A percentile compares a stretch with the other conserved stretches of the same genome.
Conservation (phyloP, 2,113 vertebrate species). For the Cephalopholis sonnerati region DNA sequence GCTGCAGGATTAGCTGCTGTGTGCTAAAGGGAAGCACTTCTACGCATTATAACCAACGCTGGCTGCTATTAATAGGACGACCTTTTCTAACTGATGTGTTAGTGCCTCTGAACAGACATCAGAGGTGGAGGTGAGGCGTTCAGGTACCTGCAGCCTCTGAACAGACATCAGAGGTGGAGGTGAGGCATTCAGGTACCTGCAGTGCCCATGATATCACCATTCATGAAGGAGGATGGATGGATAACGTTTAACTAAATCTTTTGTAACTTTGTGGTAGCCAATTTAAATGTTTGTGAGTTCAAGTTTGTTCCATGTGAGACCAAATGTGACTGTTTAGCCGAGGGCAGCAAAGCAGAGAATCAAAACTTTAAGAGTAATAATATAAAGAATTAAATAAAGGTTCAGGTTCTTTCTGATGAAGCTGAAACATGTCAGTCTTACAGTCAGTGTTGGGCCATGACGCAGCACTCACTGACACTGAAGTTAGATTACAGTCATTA, state of each 20-base stretch:
- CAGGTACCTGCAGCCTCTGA: conserved; percentile 19
- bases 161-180: conserved; percentile 36
- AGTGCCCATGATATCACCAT: too few relatives aligned
- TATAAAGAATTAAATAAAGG: too few relatives aligned
- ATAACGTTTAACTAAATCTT: neutral
- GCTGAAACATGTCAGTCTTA: too few relatives aligned
- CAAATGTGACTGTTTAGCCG: neutral
- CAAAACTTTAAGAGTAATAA: too few relatives aligned
- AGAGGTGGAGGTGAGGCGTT: conserved; percentile 43
- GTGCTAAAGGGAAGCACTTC: conserved; percentile 68
- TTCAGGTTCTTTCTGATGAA: too few relatives aligned
- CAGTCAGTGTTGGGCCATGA: neutral
- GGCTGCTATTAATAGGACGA: conserved; percentile 62
- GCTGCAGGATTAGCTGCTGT: conserved; percentile 71
- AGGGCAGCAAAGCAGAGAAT: too few relatives aligned
- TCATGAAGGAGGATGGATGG: neutral
- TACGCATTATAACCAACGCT: conserved; percentile 38
- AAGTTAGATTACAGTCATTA: neutral
- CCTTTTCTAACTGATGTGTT: conserved; percentile 47
- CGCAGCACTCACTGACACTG: neutral
- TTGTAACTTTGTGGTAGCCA: neutral
- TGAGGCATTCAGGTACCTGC: neutral
- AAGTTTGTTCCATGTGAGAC: neutral
- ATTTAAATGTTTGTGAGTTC: neutral
- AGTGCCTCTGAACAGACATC: conserved; percentile 13